Base-by-base conservation (phyloP, 2,113 vertebrate species). In the Natator depressus region DNA sequence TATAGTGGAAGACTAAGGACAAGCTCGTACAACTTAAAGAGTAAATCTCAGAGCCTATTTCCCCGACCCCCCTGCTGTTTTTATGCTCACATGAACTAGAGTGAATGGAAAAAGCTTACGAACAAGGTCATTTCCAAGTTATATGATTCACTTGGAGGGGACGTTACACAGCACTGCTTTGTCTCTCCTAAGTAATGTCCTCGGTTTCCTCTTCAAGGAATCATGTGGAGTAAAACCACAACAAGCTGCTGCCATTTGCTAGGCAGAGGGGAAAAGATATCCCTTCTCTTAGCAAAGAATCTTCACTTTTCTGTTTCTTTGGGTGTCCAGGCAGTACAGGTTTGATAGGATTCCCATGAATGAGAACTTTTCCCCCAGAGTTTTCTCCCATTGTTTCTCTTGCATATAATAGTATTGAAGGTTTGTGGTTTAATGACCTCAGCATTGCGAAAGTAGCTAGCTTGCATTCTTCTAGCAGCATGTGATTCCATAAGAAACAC, bases 201-300 rank as follows among this genome's bases (percentile, higher is more conserved):
- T 92, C 49, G 8, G 75, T 84, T 92, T 84, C 91, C 86, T 89
- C 91, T 97, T 96, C 59, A 69, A 97, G 87, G 95, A 96, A 95
- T 96, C 97, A 97, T 55, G 87, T 97, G 97, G 96, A 93, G 25
- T 91, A 94, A 98, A 98, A 95, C 97, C 97, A 96, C 97, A 97
- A 91, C 85, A 88, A 82, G 94, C 97, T 95, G 95, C 91, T 96
- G 96, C 95, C 49, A 90, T 91, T 95, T 92, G 94, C 81, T 79
- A 19, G 6, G 79, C 49, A 86, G 80, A 85, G 86, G 92, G 90
- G 69, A 89, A 88, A 94, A 96, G 53, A 65, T n/a, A 76, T 16
- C 75, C 79, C 93, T 97, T 93, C 90, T 96, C 93, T 94, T 94
- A 94, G 92, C 89, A 93, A 92, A 95, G 20, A 89, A 87, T 88